These are phyloP conservation scores for Apotomis capreana DNA, from an alignment of 2,888 invertebrate species.

Conservation along the genomic window DNA sequence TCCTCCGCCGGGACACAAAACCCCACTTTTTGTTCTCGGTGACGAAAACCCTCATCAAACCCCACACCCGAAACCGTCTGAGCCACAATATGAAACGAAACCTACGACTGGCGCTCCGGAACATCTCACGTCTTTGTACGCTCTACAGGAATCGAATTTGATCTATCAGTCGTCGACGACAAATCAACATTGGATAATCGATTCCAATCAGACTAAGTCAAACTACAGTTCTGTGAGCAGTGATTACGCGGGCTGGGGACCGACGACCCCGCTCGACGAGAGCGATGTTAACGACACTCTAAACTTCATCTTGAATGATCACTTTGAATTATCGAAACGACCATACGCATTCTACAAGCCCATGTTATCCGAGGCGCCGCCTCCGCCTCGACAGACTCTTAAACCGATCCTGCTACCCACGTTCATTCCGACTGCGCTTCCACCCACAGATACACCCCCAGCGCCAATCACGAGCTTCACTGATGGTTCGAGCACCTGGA, in stretches of 20 bases:
- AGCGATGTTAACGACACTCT: slow-evolving; percentile 67
- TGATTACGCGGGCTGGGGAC: slow-evolving; percentile 80
- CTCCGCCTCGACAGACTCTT: slow-evolving; percentile 61
- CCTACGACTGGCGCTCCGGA: slow-evolving; percentile 54
- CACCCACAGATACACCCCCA: slow-evolving; percentile 51
- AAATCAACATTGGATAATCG: slow-evolving; percentile 74
- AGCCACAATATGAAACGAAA: slow-evolving; percentile 51
- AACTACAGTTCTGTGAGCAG: slow-evolving; percentile 67
- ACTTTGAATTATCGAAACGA: slow-evolving; percentile 57
- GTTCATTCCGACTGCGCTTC: slow-evolving; percentile 68
- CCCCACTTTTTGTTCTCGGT: slow-evolving; percentile 63
- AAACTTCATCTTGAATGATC: slow-evolving; percentile 69
- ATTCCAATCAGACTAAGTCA: slow-evolving; percentile 62
- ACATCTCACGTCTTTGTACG: slow-evolving; percentile 70
- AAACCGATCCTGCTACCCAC: slow-evolving; percentile 56
- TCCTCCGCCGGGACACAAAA: slow-evolving; percentile 74
- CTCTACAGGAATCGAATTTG: slow-evolving; percentile 85
- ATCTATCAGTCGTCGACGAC: slow-evolving; percentile 85
- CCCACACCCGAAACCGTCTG: slow-evolving; percentile 54
- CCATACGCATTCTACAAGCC: slow-evolving; percentile 72
- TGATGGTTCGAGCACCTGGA: slow-evolving; percentile 51
- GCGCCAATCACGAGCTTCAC: slow-evolving; percentile 47
- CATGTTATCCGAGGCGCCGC: slow-evolving; percentile 69
- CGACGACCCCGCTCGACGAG: slow-evolving; percentile 71
- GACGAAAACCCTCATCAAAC: slow-evolving; percentile 59